Evolutionary conservation across 2,797 vertebrate genomes (phyloP), one percentile per base, ranked within the genome.

Genomic region (Mionectes olivaceus): DNA sequence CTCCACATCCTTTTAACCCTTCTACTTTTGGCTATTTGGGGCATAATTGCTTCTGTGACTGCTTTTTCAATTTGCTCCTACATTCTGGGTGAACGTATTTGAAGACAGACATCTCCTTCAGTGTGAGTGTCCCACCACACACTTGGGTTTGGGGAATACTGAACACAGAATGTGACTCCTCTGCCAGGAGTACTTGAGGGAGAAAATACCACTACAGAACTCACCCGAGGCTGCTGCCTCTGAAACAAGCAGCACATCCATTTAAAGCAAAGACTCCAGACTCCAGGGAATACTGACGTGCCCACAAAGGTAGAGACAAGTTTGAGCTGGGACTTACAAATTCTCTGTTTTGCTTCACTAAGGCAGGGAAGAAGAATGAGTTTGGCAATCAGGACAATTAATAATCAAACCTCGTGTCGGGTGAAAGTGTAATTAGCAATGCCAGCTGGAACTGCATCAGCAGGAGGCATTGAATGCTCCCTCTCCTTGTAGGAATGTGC

Each of bases 391-490:
- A 71, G 24, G 41, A 77, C 33, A 77, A 57, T 77, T 78, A 91
- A 80, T 89, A 92, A 77, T 46, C 57, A 77, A 89, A 68, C 24
- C n/a, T 77, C 60, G 39, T 43, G 60, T 27, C 43, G 68, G 71
- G 93, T 91, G 79, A 74, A 91, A 91, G 87, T 91, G 91, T 92
- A 91, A 95, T 96, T 89, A 96, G 73, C 64, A 61, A 24, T 75
- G 43, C 61, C 84, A 94, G 82, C 85, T 91, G 93, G 89, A 89
- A 39, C 33, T n/a, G 44, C 71, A 83, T 83, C 82, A 30, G 22
- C 68, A 89, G 68, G 64, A 95, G 52, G 68, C 82, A 17, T 0
- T 21, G 68, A 71, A 49, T 19, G 41, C 12, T 80, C 49, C 44
- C 64, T 87, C n/a, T 77, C 32, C 37, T 71, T 50, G 10, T 1